A percentile compares a stretch with the other conserved stretches of the same genome.
phyloP scores from a whole-genome alignment of 1,140 invertebrate genomes.

The Colletes gigas region DNA sequence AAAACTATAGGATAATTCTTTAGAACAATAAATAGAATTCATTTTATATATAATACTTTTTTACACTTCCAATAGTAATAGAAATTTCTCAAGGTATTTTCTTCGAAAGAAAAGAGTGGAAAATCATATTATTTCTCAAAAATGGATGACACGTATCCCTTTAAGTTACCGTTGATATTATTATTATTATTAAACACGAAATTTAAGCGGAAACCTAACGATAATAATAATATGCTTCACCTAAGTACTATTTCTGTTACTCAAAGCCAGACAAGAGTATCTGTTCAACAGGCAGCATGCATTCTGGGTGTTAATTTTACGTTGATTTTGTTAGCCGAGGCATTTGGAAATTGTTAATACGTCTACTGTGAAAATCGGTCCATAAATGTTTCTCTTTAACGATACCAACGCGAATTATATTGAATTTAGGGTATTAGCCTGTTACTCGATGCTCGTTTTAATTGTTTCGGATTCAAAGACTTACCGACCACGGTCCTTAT shows the following conservation, averaged over 20 bases:
- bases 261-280: background rate
- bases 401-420: background rate
- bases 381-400: background rate
- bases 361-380: slow-evolving; percentile 8
- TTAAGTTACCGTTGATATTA: slow-evolving; percentile 64
- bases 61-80: no score
- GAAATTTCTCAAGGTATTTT: no score
- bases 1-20: no score
- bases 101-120: no score
- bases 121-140: slow-evolving; percentile 15
- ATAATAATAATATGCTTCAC: slow-evolving; percentile 28
- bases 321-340: slow-evolving; percentile 47
- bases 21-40: no score
- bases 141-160: slow-evolving; percentile 65
- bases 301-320: slow-evolving; percentile 71
- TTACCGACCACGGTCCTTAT: slow-evolving; percentile 73
- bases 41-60: no score
- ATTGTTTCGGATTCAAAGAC: slow-evolving; percentile 56
- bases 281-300: slow-evolving; percentile 70
- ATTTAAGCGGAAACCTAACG: slow-evolving; percentile 39
- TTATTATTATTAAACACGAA: slow-evolving; percentile 62
- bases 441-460: background rate
- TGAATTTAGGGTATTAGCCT: slow-evolving; percentile 25
- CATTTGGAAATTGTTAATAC: slow-evolving; percentile 20
- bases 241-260: slow-evolving; percentile 9